Evolutionary conservation across 2,888 invertebrate species (phyloP).

Genomic region (Folsomia candida): DNA sequence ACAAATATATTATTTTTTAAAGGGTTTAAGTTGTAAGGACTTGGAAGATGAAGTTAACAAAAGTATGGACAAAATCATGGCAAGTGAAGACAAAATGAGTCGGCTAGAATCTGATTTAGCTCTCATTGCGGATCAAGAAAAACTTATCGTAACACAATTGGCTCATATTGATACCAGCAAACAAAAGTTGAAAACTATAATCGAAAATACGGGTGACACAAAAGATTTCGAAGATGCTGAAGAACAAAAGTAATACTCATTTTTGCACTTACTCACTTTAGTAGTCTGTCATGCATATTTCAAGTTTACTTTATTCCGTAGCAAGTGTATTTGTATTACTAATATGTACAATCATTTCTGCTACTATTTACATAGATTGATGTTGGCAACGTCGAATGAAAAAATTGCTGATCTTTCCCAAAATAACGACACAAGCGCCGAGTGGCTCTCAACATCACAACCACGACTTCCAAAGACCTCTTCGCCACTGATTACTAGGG

Average conservation of each 20-base stretch:
- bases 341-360: neutral
- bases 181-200: slow-evolving; percentile 48
- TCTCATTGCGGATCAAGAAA: slow-evolving; percentile 48
- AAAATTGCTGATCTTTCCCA: no score
- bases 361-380: no score
- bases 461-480: no score
- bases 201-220: slow-evolving; percentile 47
- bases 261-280: no score
- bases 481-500: slow-evolving; percentile 28
- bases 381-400: no score
- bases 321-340: neutral
- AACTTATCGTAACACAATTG: slow-evolving; percentile 46
- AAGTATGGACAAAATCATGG: slow-evolving; percentile 43
- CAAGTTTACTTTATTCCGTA: no score
- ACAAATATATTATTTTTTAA: neutral
- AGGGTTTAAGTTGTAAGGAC: no score
- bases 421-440: neutral
- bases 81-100: slow-evolving; percentile 44
- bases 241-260: slow-evolving; percentile 18
- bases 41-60: slow-evolving; percentile 41
- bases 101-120: slow-evolving; percentile 46
- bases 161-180: slow-evolving; percentile 49
- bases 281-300: no score
- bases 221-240: slow-evolving; percentile 20
- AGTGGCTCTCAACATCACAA: no score